Percentiles rank a stretch among this genome's conserved stretches.
phyloP scores from a whole-genome alignment of 2,888 invertebrate genomes.

The Diloba caeruleocephala region DNA sequence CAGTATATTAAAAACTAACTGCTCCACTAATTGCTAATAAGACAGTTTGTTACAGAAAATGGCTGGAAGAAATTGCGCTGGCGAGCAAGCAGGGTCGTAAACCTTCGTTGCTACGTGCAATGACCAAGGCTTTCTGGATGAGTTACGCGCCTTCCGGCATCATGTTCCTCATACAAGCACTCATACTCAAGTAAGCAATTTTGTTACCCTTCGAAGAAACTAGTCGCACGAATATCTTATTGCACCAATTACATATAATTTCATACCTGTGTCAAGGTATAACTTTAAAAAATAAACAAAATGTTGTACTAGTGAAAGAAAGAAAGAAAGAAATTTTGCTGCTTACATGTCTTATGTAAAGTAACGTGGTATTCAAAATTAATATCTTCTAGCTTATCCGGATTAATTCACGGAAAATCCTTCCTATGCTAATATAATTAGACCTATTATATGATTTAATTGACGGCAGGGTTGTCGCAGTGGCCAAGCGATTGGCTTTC shows the following conservation, averaged over 20 bases:
- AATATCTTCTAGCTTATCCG: too few relatives aligned
- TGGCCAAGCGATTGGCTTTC: too few relatives aligned
- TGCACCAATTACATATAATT: slow-evolving; percentile 39
- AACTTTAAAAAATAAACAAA: not conserved
- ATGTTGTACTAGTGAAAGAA: not conserved
- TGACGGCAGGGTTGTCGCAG: too few relatives aligned
- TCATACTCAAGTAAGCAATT: slow-evolving; percentile 83
- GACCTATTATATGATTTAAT: not conserved
- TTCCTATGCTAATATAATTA: not conserved
- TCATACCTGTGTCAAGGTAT: slow-evolving; percentile 1
- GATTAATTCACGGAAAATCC: not conserved
- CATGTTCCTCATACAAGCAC: slow-evolving; percentile 89
- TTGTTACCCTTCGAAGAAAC: slow-evolving; percentile 42
- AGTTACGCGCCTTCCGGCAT: slow-evolving; percentile 91
- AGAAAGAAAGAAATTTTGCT: too few relatives aligned
- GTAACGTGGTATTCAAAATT: too few relatives aligned
- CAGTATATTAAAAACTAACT: slow-evolving; percentile 21
- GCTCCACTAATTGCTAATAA: slow-evolving; percentile 47
- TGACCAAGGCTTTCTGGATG: slow-evolving; percentile 91
- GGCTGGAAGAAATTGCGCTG: slow-evolving; percentile 90
- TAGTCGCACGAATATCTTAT: slow-evolving; percentile 57
- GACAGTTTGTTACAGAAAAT: slow-evolving; percentile 88
- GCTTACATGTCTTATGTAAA: too few relatives aligned
- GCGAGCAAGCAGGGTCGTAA: slow-evolving; percentile 87
- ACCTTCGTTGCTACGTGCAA: slow-evolving; percentile 91